Base-by-base conservation (phyloP, 1,140 invertebrate species). In the Probaryconus sp. region DNA sequence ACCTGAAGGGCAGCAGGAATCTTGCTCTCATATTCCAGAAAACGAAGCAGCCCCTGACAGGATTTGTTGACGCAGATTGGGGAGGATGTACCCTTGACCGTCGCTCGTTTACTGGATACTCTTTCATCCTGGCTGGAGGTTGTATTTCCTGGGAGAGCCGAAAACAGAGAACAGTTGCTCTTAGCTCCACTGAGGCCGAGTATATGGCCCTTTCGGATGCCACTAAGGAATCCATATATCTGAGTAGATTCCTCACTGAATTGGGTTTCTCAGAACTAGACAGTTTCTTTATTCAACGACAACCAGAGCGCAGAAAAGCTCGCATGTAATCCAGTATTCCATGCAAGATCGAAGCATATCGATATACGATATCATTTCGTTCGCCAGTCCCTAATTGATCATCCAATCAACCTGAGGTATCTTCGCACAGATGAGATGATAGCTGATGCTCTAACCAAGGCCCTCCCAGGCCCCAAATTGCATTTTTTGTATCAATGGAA, bases 101-200 rank as follows among this genome's bases (percentile, higher is more conserved):
- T 17, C 31, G 30, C 60, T 71, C 72, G 18, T 67, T 61, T 16
- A 88, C 85, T 33, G 87, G 17, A 5, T 42, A 1, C 5, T 7
- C 17, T 2, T 42, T 20, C 17, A 42, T 3, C 17, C 9, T 42
- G 1, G 17, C 5, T 6, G 16, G 16, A 1, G 38, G 3, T 7
- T 6, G 21, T 2, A 13, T 47, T 13, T 28, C 18, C 3, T 47
- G 43, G 24, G 11, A 30, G 2, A 10, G 28, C n/a, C 2, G 18
- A 17, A 79, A 80, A 63, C 79, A 79, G 61, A 7, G 30, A 43
- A 51, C 20, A 14, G 75, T 79, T 13, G 40, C 77, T 5, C 17
- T 65, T 6, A 77, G 65, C 20, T 72, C 69, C 0, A 80, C 77
- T 6, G 75, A 80, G 37, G 63, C 77, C 9, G 77, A 80, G 43